A percentile compares a stretch with the other conserved stretches of the same genome.
phyloP scores from a whole-genome alignment of 2,888 invertebrate species.

The Tinea trinotella region DNA sequence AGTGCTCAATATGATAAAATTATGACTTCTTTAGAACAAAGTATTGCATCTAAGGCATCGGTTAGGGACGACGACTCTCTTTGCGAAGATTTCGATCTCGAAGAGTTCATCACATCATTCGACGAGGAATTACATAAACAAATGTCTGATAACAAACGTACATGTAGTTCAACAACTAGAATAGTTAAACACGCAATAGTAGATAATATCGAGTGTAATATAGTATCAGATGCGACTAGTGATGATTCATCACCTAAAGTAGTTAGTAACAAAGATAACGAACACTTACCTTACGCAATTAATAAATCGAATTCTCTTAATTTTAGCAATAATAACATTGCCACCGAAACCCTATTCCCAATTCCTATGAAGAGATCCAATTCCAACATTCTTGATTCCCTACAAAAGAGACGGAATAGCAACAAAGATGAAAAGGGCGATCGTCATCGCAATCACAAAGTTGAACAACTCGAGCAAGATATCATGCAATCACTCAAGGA shows the following conservation, averaged over 20 bases:
- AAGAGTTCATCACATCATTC: slow-evolving; percentile 78
- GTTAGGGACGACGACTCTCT: slow-evolving; percentile 65
- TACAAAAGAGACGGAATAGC: slow-evolving; percentile 49
- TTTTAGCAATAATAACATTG: slow-evolving; percentile 70
- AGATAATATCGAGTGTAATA: slow-evolving; percentile 45
- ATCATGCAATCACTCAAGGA: slow-evolving; percentile 66
- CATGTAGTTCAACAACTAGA: slow-evolving; percentile 63
- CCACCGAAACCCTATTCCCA: slow-evolving; percentile 59
- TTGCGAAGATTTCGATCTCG: slow-evolving; percentile 75
- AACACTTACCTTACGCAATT: slow-evolving; percentile 45
- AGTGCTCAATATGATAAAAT: slow-evolving; percentile 67
- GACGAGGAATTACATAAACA: slow-evolving; percentile 73
- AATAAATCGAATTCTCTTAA: slow-evolving; percentile 69
- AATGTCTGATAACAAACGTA: slow-evolving; percentile 53
- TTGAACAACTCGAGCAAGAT: slow-evolving; percentile 61
- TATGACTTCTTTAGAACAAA: slow-evolving; percentile 65
- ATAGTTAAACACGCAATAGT: slow-evolving; percentile 46
- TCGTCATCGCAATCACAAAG: slow-evolving; percentile 40
- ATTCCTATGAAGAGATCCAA: slow-evolving; percentile 71
- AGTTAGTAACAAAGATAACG: slow-evolving; percentile 36
- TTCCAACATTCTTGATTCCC: slow-evolving; percentile 65
- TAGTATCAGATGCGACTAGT: slow-evolving; percentile 45
- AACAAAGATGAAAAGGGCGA: slow-evolving; percentile 46
- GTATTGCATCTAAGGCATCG: slow-evolving; percentile 58
- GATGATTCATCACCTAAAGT: slow-evolving; percentile 49